Conservation (phyloP, 2,797 vertebrate species). For the Microctenopoma stevenorrisi region DNA sequence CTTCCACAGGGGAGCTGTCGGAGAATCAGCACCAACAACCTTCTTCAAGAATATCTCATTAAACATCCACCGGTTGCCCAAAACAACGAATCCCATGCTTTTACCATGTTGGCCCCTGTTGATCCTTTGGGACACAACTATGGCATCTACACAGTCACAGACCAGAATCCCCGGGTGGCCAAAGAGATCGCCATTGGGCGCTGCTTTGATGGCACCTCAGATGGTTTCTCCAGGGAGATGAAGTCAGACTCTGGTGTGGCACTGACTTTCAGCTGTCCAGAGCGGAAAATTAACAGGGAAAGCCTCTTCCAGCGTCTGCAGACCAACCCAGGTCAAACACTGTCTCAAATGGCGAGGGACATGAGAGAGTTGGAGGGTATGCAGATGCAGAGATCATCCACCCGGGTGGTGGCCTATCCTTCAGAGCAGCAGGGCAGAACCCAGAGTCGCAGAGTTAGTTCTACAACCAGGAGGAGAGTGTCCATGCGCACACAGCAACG, state of each 20-base stretch:
- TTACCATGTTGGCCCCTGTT: conserved; percentile 93
- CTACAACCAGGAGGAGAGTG: conserved; percentile 76
- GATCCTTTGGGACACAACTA: conserved; percentile 98
- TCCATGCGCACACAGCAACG: conserved; percentile 67
- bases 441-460: conserved; percentile 74
- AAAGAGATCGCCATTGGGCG: conserved; percentile 98
- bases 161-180: conserved; percentile 94
- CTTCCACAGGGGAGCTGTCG: conserved; percentile 92
- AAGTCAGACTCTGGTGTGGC: conserved; percentile 88
- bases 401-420: conserved; percentile 86
- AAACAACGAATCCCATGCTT: conserved; percentile 85
- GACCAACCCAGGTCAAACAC: conserved; percentile 86
- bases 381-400: conserved; percentile 79
- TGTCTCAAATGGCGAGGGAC: conserved; percentile 90
- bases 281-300: conserved; percentile 85
- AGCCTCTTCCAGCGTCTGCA: conserved; percentile 95
- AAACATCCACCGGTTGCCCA: conserved; percentile 88
- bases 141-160: conserved; percentile 97
- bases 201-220: conserved; percentile 96
- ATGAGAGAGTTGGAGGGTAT: conserved; percentile 85
- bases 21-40: conserved; percentile 84
- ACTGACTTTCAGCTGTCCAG: conserved; percentile 91
- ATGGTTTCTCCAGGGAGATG: conserved; percentile 97
- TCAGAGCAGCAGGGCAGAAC: conserved; percentile 78
- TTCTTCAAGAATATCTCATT: conserved; percentile 91